Base-by-base conservation (phyloP, 2,113 vertebrate genomes). In the Heterotis niloticus region DNA sequence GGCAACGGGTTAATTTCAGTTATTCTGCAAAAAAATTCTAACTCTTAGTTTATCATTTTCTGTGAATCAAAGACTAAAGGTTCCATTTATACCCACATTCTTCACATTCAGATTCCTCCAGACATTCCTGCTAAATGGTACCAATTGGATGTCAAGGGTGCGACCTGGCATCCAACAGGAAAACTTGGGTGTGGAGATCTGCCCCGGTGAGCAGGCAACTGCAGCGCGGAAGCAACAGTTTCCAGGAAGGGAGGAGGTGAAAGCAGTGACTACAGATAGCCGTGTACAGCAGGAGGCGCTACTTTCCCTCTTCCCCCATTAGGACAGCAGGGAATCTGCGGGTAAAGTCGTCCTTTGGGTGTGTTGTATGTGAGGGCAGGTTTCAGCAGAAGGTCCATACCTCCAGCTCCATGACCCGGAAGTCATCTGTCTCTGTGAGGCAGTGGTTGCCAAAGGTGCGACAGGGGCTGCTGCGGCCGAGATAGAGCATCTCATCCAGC, bases 371-470 rank as follows among this genome's bases (percentile, higher is more conserved):
- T 66, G 29, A 28, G 29, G 59, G 34, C 1, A 28, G 24, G 14
- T 14, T 9, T 93, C 89, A 93, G 86, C 84, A 83, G 82, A 94
- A 93, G 10, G 90, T 92, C 93, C 93, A 94, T 78, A 92, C 91
- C 81, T 94, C 93, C 56, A 94, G 79, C 84, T 93, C 93, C 86
- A 92, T 89, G 69, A 94, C 81, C 7, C 85, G 84, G 85, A 94
- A 94, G 84, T 94, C 93, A 4, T 87, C 91, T 0, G 86, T 91
- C 84, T 90, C 89, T 0, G 93, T 89, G 64, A 94, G 89, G 83
- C 90, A 90, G 68, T 90, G 89, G 86, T 94, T 94, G 78, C 92
- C 92, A 80, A 94, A 94, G 5, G 93, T 94, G 81, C 85, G 88
- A 82, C 93, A 94, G 67, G 91, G 92, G 78, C 88, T 91, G 89